Evolutionary conservation across 2,797 vertebrate genomes (phyloP), one percentile per base, ranked within the genome.

Genomic region (Sardinella longiceps): DNA sequence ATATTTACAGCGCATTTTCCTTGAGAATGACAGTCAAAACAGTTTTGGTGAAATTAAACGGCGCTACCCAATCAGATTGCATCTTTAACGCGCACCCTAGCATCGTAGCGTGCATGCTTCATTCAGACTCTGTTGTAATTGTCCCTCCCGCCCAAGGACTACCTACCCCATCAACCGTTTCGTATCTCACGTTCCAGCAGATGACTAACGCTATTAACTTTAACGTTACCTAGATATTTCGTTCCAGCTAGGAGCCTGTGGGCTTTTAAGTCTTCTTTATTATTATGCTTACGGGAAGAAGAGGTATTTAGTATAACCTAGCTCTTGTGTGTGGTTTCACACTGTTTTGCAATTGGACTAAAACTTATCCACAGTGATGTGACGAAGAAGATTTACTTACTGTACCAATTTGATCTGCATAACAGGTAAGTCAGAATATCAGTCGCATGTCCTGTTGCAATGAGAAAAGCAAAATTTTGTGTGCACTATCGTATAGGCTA

Each of bases 351-450:
- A 77, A 77, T 39, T 77, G 70, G 70, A 43, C 18, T 43, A 39
- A 77, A 77, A 77, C 70, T 77, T 74, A 7, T 7, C 33, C 18
- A 43, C 20, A 23, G 33, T 43, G 70, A 77, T 43, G 15, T 43
- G 33, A 23, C 33, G 30, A 37, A 18, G 5, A 77, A 77, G 37
- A 43, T 39, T 30, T 7, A 77, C 33, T 2, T 77, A 5, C 37
- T 77, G 70, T 43, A 23, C 33, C 18, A 39, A 43, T 77, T 77
- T 5, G 33, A 77, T 39, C 37, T 10, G 5, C 70, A 77, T 39
- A 77, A 43, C 70, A 77, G 70, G 70, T 77, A 77, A 77, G 70
- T 77, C 43, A 77, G 70, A 77, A 77, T 43, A 2, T 77, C 70
- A 77, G 18, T 39, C 15, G 23, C 4, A 20, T 43, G 6, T 77